These are phyloP conservation scores for Sapajus apella DNA, from an alignment of 2,113 vertebrate species.

Conservation along the genomic window DNA sequence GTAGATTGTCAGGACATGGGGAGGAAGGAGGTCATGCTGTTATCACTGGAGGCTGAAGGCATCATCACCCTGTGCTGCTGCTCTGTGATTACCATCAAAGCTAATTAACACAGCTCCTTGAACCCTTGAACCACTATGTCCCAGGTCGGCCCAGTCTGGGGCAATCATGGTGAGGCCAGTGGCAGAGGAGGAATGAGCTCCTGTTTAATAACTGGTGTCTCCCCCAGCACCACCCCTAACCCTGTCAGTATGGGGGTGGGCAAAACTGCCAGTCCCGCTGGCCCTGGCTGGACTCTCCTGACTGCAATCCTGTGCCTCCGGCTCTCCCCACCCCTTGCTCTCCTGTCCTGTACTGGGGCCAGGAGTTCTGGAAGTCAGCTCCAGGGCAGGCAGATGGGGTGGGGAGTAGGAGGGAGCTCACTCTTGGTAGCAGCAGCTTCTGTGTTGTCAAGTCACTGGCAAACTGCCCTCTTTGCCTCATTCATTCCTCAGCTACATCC, in stretches of 20 bases:
- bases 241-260: background rate
- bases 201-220: conserved; percentile 20
- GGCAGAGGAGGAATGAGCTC: conserved; percentile 23
- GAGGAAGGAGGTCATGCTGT: background rate
- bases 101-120: conserved; percentile 72
- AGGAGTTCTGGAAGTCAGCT: background rate
- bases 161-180: background rate
- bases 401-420: background rate
- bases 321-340: background rate
- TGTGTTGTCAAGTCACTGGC: background rate
- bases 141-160: background rate
- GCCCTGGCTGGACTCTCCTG: background rate
- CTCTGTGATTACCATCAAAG: conserved; percentile 70
- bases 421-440: background rate
- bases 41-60: conserved; percentile 53
- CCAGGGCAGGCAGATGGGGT: too few relatives aligned
- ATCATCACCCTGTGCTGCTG: conserved; percentile 27
- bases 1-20: background rate
- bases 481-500: background rate
- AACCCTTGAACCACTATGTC: background rate
- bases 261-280: background rate
- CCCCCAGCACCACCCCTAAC: background rate
- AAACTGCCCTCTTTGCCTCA: background rate
- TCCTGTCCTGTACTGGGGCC: background rate
- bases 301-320: background rate